phyloP scores from a whole-genome alignment of 2,113 vertebrate genomes.

The Chaetodon auriga region DNA sequence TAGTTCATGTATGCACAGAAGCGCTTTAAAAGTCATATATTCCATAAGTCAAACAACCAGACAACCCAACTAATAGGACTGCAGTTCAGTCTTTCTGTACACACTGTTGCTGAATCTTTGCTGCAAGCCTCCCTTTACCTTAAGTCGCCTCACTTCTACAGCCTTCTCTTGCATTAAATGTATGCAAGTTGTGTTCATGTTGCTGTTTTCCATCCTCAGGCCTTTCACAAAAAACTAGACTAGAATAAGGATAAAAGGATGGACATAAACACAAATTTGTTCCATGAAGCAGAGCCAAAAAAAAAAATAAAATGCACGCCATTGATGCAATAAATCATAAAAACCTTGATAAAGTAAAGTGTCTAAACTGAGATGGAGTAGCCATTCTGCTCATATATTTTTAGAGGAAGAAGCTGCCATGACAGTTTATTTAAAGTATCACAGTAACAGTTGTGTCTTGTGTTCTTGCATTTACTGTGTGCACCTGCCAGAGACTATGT shows the following conservation, averaged over 20 bases:
- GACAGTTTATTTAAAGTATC: background rate
- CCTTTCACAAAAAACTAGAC: no score
- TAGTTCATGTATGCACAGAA: background rate
- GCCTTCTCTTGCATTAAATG: no score
- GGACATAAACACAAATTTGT: no score
- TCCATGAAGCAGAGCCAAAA: background rate
- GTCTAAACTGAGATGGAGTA: background rate
- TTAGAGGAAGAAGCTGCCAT: background rate
- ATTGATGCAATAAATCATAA: background rate
- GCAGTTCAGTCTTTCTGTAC: no score
- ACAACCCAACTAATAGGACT: no score
- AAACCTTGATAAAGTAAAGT: background rate
- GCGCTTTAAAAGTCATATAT: background rate
- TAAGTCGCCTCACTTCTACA: no score
- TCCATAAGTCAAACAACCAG: no score
- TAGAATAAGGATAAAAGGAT: no score
- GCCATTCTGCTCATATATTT: background rate
- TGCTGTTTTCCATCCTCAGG: no score
- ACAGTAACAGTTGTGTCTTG: constrained; percentile 21
- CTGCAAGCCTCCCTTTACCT: no score
- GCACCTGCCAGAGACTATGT: constrained; percentile 55
- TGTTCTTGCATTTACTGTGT: constrained; percentile 18
- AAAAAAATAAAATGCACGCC: background rate
- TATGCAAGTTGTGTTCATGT: no score
- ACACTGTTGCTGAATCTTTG: no score